Evolutionary conservation across 2,888 invertebrate genomes (phyloP).

Genomic region (Lacanobia wlatinum): DNA sequence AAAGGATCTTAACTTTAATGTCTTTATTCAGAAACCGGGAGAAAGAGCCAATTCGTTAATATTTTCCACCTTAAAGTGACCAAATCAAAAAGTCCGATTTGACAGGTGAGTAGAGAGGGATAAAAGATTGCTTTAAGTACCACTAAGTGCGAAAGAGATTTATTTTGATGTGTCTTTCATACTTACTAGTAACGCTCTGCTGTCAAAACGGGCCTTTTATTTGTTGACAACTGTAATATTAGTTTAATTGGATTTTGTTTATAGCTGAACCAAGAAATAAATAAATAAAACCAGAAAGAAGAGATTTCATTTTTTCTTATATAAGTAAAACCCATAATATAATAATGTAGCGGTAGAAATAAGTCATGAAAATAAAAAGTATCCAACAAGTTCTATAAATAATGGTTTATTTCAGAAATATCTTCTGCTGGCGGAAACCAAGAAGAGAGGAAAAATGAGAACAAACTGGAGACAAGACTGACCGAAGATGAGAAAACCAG

Average conservation of each 20-base stretch:
- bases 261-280: neutral
- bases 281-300: neutral
- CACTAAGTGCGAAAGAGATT: no score
- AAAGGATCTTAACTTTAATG: neutral
- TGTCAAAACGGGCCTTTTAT: no score
- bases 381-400: conserved; percentile 12
- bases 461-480: neutral
- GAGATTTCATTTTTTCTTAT: neutral
- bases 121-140: no score
- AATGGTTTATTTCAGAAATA: conserved; percentile 21
- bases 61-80: no score
- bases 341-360: neutral
- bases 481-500: neutral
- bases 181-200: no score
- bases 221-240: no score
- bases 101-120: no score
- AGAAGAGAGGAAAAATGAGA: neutral
- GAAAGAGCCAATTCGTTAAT: neutral
- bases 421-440: neutral
- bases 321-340: neutral
- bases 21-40: neutral
- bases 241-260: neutral
- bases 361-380: neutral
- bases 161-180: no score
- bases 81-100: no score